Base-by-base conservation (phyloP, 2,888 invertebrate species). In the Melanotus villosus region DNA sequence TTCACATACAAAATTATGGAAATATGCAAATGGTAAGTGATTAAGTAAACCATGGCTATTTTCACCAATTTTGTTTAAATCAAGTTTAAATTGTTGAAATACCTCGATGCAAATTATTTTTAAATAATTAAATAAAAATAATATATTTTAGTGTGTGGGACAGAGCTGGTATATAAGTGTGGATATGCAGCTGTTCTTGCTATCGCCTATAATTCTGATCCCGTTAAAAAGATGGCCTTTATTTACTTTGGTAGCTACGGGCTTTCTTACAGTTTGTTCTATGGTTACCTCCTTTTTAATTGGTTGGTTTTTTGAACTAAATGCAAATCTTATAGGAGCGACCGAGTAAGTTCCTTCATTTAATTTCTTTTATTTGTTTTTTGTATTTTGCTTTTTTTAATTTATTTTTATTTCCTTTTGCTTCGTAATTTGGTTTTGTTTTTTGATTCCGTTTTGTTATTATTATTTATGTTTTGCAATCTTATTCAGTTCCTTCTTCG, bases 191-290 rank as follows among this genome's bases (percentile, higher is more conserved):
- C 81, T 84, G 57, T 86, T 83, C 71, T 80, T 83, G 71, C 75
- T 85, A 34, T 85, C 86, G 0, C 86, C 86, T 1, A 36, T 86
- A 1, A 74, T 87, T 7, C 73, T 86, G 10, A 82, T 84, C 64
- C 84, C 86, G 2, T 70, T 86, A 4, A 30, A 18, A 16, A 2
- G 2, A 18, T 32, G 52, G 23, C 56, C 56, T 4, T 21, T 0
- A 21, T 1, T 12, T 12, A 23, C 36, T 14, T 9, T 56, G 7
- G 1, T 16, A 52, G 34, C 23, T 1, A 38, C 56, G 1, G 56
- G 36, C 10, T 2, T 56, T 23, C 56, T 56, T 5, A 32, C 56
- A 12, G 1, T 10, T 3, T 52, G 16, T 1, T 52, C 52, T 1
- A 32, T 52, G 32, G 10, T 52, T 52, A 14, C 18, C 16, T 30